Percentiles rank a stretch among this genome's conserved stretches.
phyloP scores from a whole-genome alignment of 2,888 invertebrate species.

The Melieria picta region DNA sequence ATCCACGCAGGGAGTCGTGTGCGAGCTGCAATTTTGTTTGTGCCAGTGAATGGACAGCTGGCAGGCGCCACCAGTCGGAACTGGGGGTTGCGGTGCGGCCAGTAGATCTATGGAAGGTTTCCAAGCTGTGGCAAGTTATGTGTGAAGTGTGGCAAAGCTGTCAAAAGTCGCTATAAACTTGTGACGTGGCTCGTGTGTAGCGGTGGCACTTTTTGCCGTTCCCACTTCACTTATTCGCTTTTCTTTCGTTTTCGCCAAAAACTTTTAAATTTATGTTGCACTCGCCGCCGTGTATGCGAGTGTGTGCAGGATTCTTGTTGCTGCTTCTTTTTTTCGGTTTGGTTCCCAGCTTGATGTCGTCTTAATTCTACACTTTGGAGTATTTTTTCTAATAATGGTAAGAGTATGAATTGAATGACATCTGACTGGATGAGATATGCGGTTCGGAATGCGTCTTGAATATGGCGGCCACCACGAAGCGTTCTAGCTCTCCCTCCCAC shows the following conservation, averaged over 20 bases:
- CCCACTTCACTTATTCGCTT: conserved; percentile 25
- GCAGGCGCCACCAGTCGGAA: too few species aligned
- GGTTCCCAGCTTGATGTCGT: conserved; percentile 13
- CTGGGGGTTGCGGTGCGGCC: conserved; percentile 34
- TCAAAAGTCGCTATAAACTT: conserved; percentile 65
- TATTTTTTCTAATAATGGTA: conserved; percentile 41
- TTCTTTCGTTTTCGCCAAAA: conserved; percentile 15
- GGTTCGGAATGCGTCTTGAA: background rate
- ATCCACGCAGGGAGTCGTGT: background rate
- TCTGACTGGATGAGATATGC: conserved; percentile 29
- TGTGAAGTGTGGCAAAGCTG: conserved; percentile 59
- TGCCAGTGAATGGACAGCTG: background rate
- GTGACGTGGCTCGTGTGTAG: conserved; percentile 51
- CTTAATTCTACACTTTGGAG: conserved; percentile 38
- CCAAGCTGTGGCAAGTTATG: conserved; percentile 47
- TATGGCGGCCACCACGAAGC: background rate
- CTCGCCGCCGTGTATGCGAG: background rate
- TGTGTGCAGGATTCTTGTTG: background rate
- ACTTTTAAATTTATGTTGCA: conserved; percentile 29
- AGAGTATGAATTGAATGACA: conserved; percentile 42
- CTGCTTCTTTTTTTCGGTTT: background rate
- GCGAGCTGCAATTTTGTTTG: conserved; percentile 4
- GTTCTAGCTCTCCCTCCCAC: too few species aligned
- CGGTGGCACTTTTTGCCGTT: conserved; percentile 7
- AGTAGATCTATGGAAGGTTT: conserved; percentile 48